phyloP scores from a whole-genome alignment of 2,888 invertebrate species.

The Sacculina carcini region DNA sequence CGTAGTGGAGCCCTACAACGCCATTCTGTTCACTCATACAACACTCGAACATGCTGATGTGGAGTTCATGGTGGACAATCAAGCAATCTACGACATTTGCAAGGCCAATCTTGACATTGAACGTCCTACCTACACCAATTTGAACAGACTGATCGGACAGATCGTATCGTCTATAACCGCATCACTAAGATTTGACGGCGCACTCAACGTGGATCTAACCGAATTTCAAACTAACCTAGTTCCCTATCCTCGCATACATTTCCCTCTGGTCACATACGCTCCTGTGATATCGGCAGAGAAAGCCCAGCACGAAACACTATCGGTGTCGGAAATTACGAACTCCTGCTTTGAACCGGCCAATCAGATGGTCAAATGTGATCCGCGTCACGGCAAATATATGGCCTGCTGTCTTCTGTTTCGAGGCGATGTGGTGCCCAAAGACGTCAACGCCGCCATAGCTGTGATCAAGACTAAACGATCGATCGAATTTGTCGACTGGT shows the following conservation, averaged over 20 bases:
- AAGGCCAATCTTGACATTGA: slow-evolving; percentile 37
- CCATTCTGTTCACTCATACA: slow-evolving; percentile 36
- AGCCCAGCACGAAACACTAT: slow-evolving; percentile 16
- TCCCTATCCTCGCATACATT: slow-evolving; percentile 75
- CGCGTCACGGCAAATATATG: slow-evolving; percentile 31
- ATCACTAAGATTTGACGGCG: slow-evolving; percentile 23
- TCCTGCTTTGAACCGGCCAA: too few species aligned
- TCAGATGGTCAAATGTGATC: slow-evolving; percentile 29
- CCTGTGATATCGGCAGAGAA: slow-evolving; percentile 16
- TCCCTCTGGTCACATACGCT: slow-evolving; percentile 33
- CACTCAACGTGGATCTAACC: slow-evolving; percentile 21
- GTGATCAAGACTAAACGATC: slow-evolving; percentile 24
- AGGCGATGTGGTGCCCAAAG: slow-evolving; percentile 26
- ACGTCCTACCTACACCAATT: slow-evolving; percentile 18
- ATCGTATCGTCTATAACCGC: slow-evolving; percentile 27
- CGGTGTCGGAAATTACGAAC: slow-evolving; percentile 22
- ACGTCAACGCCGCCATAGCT: slow-evolving; percentile 20
- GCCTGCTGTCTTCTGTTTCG: slow-evolving; percentile 80
- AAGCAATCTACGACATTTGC: slow-evolving; percentile 49
- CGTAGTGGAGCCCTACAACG: slow-evolving; percentile 31
- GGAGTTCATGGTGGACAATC: slow-evolving; percentile 32
- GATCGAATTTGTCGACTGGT: slow-evolving; percentile 26
- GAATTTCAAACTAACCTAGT: slow-evolving; percentile 44
- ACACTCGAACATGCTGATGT: slow-evolving; percentile 28
- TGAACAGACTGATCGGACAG: slow-evolving; percentile 10